These are phyloP conservation scores for Tamandua tetradactyla DNA, from an alignment of 2,797 vertebrate genomes.

Conservation along the genomic window DNA sequence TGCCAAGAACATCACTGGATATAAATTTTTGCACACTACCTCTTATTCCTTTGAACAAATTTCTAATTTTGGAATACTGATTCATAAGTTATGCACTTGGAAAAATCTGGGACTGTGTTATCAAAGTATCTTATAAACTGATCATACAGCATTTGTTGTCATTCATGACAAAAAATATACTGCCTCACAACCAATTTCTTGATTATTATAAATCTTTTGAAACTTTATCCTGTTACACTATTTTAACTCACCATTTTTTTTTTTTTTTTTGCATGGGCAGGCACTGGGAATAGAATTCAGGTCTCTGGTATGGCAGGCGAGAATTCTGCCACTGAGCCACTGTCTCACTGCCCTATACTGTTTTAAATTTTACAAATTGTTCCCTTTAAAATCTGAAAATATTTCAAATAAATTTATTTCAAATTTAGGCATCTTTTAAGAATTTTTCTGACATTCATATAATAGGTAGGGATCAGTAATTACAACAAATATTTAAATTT, in stretches of 20 bases:
- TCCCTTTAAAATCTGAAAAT: constrained; percentile 4
- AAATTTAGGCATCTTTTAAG: background rate
- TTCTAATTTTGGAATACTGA: background rate
- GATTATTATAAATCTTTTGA: background rate
- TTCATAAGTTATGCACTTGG: background rate
- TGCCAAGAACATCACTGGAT: background rate
- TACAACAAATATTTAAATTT: constrained; percentile 7
- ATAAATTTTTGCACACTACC: background rate
- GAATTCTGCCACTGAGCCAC: no score
- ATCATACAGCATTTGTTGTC: background rate
- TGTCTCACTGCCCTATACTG: no score
- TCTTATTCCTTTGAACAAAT: background rate
- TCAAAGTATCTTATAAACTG: background rate
- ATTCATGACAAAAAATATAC: background rate
- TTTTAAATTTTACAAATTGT: background rate
- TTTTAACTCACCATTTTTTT: no score
- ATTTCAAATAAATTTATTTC: constrained; percentile 49
- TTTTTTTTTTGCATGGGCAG: no score
- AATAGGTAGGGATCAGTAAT: background rate
- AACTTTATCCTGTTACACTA: background rate
- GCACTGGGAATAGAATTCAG: no score
- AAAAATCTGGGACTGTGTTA: background rate
- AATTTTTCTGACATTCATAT: background rate
- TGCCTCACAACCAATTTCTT: background rate
- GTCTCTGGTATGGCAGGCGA: no score